Evolutionary conservation across 2,888 invertebrate species (phyloP).

Genomic region (Orgyia antiqua): DNA sequence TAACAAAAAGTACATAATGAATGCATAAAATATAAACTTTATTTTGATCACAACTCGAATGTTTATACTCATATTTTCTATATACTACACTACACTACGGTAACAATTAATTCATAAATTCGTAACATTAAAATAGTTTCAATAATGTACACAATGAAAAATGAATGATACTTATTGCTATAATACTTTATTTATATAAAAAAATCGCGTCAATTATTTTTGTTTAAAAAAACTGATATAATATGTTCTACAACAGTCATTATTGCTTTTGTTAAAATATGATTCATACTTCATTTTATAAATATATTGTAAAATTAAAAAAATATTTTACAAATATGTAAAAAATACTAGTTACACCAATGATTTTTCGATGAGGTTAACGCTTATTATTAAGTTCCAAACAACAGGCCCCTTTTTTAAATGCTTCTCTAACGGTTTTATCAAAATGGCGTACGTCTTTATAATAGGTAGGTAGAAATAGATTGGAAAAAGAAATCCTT

Average conservation of each 20-base stretch:
- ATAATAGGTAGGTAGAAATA: too few relatives aligned
- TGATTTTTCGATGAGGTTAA: conserved; percentile 39
- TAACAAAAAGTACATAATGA: too few relatives aligned
- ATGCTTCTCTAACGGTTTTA: too few relatives aligned
- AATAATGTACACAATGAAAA: conserved; percentile 51
- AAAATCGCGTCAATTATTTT: conserved; percentile 33
- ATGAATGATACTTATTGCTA: conserved; percentile 50
- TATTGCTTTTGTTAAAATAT: conserved; percentile 25
- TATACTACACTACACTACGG: conserved; percentile 61
- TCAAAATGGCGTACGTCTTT: too few relatives aligned
- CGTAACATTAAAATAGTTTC: conserved; percentile 62
- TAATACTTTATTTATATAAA: conserved; percentile 48
- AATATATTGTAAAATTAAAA: conserved; percentile 40
- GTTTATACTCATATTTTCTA: conserved; percentile 38
- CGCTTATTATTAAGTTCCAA: too few relatives aligned
- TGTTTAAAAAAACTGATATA: conserved; percentile 26
- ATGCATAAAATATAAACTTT: conserved; percentile 30
- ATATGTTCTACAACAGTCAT: conserved; percentile 44
- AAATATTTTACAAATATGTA: conserved; percentile 59
- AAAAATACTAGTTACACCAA: conserved; percentile 52
- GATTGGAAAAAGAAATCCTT: too few relatives aligned
- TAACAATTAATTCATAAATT: conserved; percentile 71
- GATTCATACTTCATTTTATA: conserved; percentile 38
- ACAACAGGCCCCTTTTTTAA: too few relatives aligned
- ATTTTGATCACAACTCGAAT: conserved; percentile 41